Base-by-base conservation (phyloP, 1,140 invertebrate species). In the Cyrtorhinus lividipennis region DNA sequence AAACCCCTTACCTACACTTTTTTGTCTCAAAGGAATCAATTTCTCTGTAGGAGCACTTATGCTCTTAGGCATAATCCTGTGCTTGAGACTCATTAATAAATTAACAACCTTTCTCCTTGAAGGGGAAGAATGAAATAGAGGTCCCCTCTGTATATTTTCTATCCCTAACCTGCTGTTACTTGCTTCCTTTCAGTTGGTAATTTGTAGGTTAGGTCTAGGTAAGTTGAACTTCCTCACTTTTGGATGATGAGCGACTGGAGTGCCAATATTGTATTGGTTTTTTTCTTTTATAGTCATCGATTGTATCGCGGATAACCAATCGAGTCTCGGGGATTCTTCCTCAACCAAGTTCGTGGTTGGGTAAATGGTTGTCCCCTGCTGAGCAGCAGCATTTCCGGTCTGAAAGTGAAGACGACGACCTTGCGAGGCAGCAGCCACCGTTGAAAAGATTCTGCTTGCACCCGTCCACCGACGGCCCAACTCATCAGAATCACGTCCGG, bases 281-380 rank as follows among this genome's bases (percentile, higher is more conserved):
- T n/a, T n/a, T n/a, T 63, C 13, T 53, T 10, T 53, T 53, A 5
- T 56, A 59, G 56, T 26, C 59, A 53, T 66, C 65, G 2, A 65
- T 66, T 61, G 61, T 68, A 12, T 25, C 30, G 8, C 62, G 61
- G 44, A 61, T 66, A 22, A 60, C 64, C 1, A 63, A 59, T 62
- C 65, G 65, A 15, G 62, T 69, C 57, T 61, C 65, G 22, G 64
- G 62, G 23, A 57, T 68, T 1, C 38, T 68, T 18, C 67, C 67
- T 1, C 64, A 67, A 30, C 26, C 57, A n/a, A 15, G 10, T 20
- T 56, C 67, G 23, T 68, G 66, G 67, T 56, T 68, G 18, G 67
- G 62, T 26, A 57, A 53, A 27, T 62, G 67, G 61, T 48, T 67
- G 18, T 24, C 61, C n/a, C 64, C 64, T 15, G 48, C 38, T 5